Base-by-base conservation (phyloP, 2,888 invertebrate species). In the Hyppa rectilinea region DNA sequence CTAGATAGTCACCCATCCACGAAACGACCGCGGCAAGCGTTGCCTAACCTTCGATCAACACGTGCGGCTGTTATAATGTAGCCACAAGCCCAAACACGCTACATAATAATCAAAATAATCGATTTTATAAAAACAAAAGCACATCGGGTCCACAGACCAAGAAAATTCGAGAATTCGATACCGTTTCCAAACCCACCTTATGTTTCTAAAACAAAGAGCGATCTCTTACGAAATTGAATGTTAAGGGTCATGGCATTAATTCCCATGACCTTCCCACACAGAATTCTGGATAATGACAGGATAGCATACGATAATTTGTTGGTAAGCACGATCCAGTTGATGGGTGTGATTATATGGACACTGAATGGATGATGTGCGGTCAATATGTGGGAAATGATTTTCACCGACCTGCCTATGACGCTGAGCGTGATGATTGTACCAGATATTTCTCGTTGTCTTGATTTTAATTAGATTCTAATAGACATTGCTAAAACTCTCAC, bases 211-310 rank as follows among this genome's bases (percentile, higher is more conserved):
- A 77, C 61, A 50, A 62, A 77, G 62, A 38, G 9, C 9, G 17
- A 71, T 40, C 38, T 81, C 47, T 66, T 81, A 66, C 50, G 23
- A 66, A 71, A 79, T 62, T 76, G 29, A 50, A 55, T 71, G 50
- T 66, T 50, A n/a, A 23, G 60, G 80, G 70, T 83, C 62, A 70
- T 34, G 43, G 29, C 78, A 74, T 77, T 71, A 77, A 81, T 73
- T 77, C 80, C 58, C 73, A 80, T 80, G 81, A 80, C 70, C 73
- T 77, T 62, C 67, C 65, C 73, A 80, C 81, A 79, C 64, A 75
- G 38, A 64, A 47, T 61, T 81, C 81, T 64, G 71, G 70, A 74
- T 81, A 81, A 81, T 81, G 66, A 83, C 71, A 70, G 77, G 77
- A 77, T 56, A 38, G 17, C 31, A 71, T 58, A 53, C 68, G 77